Percentiles rank a stretch among this genome's conserved stretches.
Evolutionary conservation across 2,888 invertebrate species (phyloP).

Genomic region (Falcaria lacertinaria): DNA sequence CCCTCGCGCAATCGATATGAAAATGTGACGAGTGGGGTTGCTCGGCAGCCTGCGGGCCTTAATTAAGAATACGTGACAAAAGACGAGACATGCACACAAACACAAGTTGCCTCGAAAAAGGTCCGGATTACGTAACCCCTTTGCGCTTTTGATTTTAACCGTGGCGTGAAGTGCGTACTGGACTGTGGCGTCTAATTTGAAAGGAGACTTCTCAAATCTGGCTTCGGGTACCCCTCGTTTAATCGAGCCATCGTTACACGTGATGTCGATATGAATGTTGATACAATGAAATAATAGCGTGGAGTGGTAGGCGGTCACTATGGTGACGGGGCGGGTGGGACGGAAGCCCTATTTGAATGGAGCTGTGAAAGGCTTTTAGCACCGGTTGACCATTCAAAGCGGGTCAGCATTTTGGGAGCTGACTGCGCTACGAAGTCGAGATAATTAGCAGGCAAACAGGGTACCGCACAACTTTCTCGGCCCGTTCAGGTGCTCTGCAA

Average conservation of each 20-base stretch:
- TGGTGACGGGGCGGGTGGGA: slow-evolving; percentile 57
- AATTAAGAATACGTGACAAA: slow-evolving; percentile 81
- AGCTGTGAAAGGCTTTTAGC: slow-evolving; percentile 63
- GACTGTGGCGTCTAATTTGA: slow-evolving; percentile 70
- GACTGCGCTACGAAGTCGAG: slow-evolving; percentile 56
- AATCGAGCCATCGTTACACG: slow-evolving; percentile 65
- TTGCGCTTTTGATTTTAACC: slow-evolving; percentile 78
- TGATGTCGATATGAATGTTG: slow-evolving; percentile 73
- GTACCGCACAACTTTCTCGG: slow-evolving; percentile 66
- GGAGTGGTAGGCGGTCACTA: slow-evolving; percentile 62
- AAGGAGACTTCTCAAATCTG: slow-evolving; percentile 75
- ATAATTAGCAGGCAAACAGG: slow-evolving; percentile 76
- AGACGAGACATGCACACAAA: slow-evolving; percentile 76
- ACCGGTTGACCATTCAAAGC: slow-evolving; percentile 66
- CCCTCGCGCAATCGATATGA: slow-evolving; percentile 67
- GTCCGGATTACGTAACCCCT: slow-evolving; percentile 77
- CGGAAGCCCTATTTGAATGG: slow-evolving; percentile 59
- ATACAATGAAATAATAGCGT: slow-evolving; percentile 71
- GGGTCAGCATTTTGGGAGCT: slow-evolving; percentile 69
- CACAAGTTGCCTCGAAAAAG: slow-evolving; percentile 71
- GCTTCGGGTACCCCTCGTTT: slow-evolving; percentile 73
- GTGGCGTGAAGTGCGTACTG: slow-evolving; percentile 70
- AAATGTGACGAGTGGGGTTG: slow-evolving; percentile 70
- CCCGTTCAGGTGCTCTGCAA: slow-evolving; percentile 75
- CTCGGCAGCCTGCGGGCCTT: slow-evolving; percentile 66